Evolutionary conservation across 1,140 invertebrate species (phyloP).

Genomic region (Caerostris extrusa): DNA sequence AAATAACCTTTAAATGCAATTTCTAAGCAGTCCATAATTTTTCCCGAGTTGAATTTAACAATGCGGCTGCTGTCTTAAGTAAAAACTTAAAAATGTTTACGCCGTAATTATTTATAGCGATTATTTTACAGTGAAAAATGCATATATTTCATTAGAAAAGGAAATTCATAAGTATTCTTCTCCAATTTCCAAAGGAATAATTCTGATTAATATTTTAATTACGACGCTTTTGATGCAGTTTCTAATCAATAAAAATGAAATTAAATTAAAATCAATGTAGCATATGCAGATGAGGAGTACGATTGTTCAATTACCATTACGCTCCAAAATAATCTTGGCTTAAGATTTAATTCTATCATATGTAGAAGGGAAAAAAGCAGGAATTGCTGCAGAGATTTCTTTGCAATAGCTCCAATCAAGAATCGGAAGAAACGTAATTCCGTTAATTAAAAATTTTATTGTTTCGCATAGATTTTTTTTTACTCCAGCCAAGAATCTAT

Average conservation of each 20-base stretch:
- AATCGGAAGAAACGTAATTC: slow-evolving; percentile 25
- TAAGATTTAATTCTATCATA: background rate
- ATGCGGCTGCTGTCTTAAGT: too few relatives aligned
- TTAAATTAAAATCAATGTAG: slow-evolving; percentile 40
- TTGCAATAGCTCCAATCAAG: slow-evolving; percentile 13
- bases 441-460: slow-evolving; percentile 30
- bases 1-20: too few relatives aligned
- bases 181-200: slow-evolving; percentile 6
- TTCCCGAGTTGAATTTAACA: too few relatives aligned
- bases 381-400: background rate
- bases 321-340: background rate
- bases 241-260: slow-evolving; percentile 32
- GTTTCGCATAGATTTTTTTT: background rate
- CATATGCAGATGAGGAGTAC: background rate
- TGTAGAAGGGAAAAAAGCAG: background rate
- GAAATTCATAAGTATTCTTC: background rate
- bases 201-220: slow-evolving; percentile 38
- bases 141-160: background rate
- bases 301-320: slow-evolving; percentile 36
- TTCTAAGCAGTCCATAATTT: too few relatives aligned
- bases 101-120: background rate
- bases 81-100: background rate
- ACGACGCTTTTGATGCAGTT: background rate
- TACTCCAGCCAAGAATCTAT: background rate
- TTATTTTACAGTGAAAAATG: background rate